These are phyloP conservation scores for Nomada lathburiana DNA, from an alignment of 2,888 invertebrate species.

Conservation along the genomic window DNA sequence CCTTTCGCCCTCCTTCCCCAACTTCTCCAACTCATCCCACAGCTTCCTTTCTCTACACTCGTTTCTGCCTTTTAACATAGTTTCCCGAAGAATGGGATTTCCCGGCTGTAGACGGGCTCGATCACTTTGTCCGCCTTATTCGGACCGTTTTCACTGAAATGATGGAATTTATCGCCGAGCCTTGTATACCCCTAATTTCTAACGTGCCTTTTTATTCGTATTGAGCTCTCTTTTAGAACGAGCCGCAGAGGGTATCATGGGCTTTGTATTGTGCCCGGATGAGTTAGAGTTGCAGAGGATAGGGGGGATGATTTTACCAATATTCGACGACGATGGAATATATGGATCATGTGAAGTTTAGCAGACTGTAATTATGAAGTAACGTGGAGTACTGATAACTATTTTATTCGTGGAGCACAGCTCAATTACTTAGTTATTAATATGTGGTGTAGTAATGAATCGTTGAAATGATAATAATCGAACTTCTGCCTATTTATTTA, in stretches of 20 bases:
- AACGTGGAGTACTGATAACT: no score
- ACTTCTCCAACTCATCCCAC: not conserved
- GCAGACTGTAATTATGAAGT: no score
- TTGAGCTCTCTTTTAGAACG: not conserved
- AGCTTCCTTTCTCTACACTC: constrained; percentile 53
- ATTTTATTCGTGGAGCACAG: no score
- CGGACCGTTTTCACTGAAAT: constrained; percentile 50
- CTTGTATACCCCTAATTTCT: constrained; percentile 43
- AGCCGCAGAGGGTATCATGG: constrained; percentile 21
- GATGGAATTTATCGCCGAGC: constrained; percentile 54
- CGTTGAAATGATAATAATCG: no score
- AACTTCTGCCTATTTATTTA: no score
- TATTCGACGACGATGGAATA: not conserved
- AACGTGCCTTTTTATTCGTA: constrained; percentile 19
- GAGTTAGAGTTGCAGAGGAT: not conserved
- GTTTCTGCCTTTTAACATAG: constrained; percentile 67
- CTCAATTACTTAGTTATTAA: no score
- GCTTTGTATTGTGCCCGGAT: constrained; percentile 9
- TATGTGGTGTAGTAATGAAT: no score
- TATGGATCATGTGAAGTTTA: no score
- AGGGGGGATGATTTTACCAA: not conserved
- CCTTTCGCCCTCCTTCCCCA: not conserved
- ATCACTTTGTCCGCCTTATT: constrained; percentile 55
- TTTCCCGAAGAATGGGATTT: constrained; percentile 62
- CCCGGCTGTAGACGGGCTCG: constrained; percentile 32